These are phyloP conservation scores for Barypeithes pellucidus DNA, from an alignment of 2,888 invertebrate species.

Conservation along the genomic window DNA sequence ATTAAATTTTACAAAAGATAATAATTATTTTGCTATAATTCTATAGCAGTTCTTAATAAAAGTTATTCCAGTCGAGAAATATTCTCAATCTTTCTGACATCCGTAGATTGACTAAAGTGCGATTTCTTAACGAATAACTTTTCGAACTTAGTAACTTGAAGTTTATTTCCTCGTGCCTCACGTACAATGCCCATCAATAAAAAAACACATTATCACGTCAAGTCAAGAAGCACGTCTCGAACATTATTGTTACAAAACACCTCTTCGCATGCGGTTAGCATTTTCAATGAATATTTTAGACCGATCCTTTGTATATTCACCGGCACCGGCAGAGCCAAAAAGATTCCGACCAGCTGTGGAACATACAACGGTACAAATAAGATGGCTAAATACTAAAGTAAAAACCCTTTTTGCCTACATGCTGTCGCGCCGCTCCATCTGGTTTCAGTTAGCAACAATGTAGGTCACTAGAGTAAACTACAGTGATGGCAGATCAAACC, in stretches of 20 bases:
- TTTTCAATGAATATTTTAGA: constrained; percentile 35
- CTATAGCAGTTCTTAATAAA: too few species aligned
- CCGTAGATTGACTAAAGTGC: too few species aligned
- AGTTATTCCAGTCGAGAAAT: too few species aligned
- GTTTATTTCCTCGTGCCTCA: constrained; percentile 4
- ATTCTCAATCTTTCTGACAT: too few species aligned
- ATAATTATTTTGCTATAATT: too few species aligned
- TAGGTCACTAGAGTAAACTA: too few species aligned
- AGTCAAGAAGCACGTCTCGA: constrained; percentile 24
- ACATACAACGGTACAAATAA: constrained; percentile 12
- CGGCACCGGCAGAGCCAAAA: constrained; percentile 16
- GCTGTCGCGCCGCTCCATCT: too few species aligned
- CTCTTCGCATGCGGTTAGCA: constrained; percentile 27
- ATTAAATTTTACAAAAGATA: too few species aligned
- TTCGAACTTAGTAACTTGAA: not conserved
- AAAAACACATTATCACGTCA: constrained; percentile 30
- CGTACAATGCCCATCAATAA: constrained; percentile 35
- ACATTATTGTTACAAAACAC: constrained; percentile 33
- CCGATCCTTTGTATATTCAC: constrained; percentile 15
- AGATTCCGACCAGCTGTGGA: constrained; percentile 8
- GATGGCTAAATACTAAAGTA: too few species aligned
- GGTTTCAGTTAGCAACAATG: too few species aligned
- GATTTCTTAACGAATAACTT: not conserved
- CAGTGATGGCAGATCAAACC: too few species aligned
- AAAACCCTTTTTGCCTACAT: too few species aligned